Percentiles rank a stretch among this genome's conserved stretches.
Evolutionary conservation across 1,140 invertebrate genomes (phyloP).

Genomic region (Apis laboriosa): DNA sequence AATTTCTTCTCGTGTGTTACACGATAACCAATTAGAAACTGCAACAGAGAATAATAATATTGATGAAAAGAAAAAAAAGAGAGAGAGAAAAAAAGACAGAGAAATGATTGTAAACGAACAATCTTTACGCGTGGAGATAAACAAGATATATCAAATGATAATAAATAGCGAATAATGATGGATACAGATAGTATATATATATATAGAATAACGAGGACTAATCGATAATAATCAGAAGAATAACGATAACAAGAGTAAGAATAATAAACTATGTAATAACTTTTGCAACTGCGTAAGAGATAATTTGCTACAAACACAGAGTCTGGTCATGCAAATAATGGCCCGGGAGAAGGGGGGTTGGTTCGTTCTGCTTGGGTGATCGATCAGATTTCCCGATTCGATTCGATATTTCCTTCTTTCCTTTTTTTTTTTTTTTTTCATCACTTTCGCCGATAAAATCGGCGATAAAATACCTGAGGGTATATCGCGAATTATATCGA

Average conservation of each 20-base stretch:
- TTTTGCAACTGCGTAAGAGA: slow-evolving; percentile 78
- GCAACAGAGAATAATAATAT: background rate
- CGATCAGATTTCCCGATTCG: slow-evolving; percentile 41
- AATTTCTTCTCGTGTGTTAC: background rate
- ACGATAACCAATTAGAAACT: slow-evolving; percentile 13
- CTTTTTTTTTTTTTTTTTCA: background rate
- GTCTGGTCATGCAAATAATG: slow-evolving; percentile 81
- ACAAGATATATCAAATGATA: slow-evolving; percentile 56
- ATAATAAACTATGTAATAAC: slow-evolving; percentile 69
- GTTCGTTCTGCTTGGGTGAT: slow-evolving; percentile 77
- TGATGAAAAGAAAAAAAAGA: background rate
- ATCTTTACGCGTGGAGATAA: slow-evolving; percentile 21
- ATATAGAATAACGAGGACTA: slow-evolving; percentile 42
- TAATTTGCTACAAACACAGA: slow-evolving; percentile 81
- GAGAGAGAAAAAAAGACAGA: background rate
- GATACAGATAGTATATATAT: no score
- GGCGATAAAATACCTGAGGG: no score
- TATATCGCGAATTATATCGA: background rate
- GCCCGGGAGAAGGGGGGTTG: slow-evolving; percentile 78
- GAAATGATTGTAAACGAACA: background rate
- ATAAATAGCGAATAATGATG: slow-evolving; percentile 67
- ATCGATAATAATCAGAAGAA: slow-evolving; percentile 38
- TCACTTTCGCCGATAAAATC: no score
- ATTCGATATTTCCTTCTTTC: background rate
- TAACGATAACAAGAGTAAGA: slow-evolving; percentile 55